Percentiles rank a stretch among this genome's conserved stretches.
phyloP scores from a whole-genome alignment of 2,888 invertebrate genomes.

The Agrochola lychnidis region DNA sequence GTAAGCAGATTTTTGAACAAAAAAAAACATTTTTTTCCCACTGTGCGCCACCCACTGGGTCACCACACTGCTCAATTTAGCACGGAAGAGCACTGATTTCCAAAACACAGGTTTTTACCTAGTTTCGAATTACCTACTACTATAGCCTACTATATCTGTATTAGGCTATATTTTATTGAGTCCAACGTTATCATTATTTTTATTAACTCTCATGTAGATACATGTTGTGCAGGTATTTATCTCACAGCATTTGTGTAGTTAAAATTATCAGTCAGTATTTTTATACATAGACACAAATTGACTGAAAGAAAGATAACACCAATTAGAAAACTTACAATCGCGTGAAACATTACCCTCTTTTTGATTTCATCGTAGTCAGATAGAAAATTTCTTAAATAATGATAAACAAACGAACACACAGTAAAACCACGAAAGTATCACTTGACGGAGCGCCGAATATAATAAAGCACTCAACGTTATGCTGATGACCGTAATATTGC shows the following conservation, averaged over 20 bases:
- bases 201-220: not conserved
- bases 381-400: not conserved
- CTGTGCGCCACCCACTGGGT: too few species aligned
- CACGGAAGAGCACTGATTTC: too few species aligned
- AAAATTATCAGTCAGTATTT: not conserved
- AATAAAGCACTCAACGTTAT: slow-evolving; percentile 43
- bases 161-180: not conserved
- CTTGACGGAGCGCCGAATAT: slow-evolving; percentile 23
- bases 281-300: not conserved
- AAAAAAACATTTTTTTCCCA: too few species aligned
- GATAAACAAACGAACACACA: not conserved
- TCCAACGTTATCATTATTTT: not conserved
- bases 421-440: slow-evolving; percentile 13
- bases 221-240: not conserved
- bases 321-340: not conserved
- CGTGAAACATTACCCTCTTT: not conserved
- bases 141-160: too few species aligned
- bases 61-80: too few species aligned
- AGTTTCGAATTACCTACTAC: too few species aligned
- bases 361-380: not conserved
- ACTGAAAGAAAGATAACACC: not conserved
- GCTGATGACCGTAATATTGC: slow-evolving; percentile 54
- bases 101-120: too few species aligned
- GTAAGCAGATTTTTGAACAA: too few species aligned
- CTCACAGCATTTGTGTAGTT: not conserved